phyloP scores from a whole-genome alignment of 1,140 invertebrate genomes.

The Amphibalanus amphitrite region DNA sequence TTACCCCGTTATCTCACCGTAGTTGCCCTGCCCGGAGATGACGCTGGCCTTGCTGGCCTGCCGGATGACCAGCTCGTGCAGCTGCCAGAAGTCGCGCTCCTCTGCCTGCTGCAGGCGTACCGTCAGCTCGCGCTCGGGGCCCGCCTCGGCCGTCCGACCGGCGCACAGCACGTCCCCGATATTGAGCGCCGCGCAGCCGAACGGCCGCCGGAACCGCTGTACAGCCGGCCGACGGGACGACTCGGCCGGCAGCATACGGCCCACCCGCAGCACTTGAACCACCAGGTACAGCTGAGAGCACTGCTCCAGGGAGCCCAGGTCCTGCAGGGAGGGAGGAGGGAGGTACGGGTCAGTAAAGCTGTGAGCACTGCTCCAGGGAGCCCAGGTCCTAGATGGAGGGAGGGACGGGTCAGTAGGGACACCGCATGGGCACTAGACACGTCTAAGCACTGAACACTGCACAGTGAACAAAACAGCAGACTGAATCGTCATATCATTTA shows the following conservation, averaged over 20 bases:
- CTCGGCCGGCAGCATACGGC: conserved; percentile 66
- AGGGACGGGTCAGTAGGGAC: conserved; percentile 2
- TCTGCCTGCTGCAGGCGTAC: conserved; percentile 62
- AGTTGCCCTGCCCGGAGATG: conserved; percentile 34
- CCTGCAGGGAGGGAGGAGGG: no score
- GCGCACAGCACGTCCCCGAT: conserved; percentile 20
- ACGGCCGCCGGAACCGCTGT: conserved; percentile 48
- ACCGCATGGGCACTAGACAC: no score
- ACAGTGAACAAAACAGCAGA: no score
- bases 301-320: not conserved
- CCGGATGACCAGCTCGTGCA: conserved; percentile 72
- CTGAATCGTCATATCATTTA: no score
- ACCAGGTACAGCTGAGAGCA: conserved; percentile 7
- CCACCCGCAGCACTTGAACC: conserved; percentile 62
- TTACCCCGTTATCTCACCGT: no score
- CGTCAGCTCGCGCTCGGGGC: conserved; percentile 32
- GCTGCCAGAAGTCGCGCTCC: conserved; percentile 75
- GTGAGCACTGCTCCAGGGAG: conserved; percentile 55
- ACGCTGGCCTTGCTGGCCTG: conserved; percentile 63
- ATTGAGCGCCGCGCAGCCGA: conserved; percentile 61
- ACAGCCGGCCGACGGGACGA: conserved; percentile 45
- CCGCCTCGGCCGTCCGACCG: conserved; percentile 18
- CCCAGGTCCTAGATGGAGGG: conserved; percentile 41
- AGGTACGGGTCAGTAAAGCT: conserved; percentile 69
- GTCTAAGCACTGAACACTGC: no score